A percentile compares a stretch with the other conserved stretches of the same genome.
phyloP scores from a whole-genome alignment of 2,888 invertebrate species.

The Lampropteryx suffumata region DNA sequence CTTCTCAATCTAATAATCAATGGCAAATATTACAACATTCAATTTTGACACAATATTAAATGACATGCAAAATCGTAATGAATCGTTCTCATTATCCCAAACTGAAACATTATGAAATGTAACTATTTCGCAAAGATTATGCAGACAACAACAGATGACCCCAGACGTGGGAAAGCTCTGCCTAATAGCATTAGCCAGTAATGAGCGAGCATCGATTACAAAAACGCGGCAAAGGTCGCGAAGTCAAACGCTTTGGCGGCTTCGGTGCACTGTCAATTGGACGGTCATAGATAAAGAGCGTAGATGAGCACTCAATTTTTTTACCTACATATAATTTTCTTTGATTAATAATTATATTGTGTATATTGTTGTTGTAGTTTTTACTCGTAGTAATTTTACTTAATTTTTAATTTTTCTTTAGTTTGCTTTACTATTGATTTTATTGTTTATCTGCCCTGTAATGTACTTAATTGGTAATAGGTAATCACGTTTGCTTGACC shows the following conservation, averaged over 20 bases:
- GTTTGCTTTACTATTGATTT: no score
- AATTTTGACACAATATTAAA: not conserved
- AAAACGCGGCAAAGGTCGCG: slow-evolving; percentile 47
- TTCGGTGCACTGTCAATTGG: slow-evolving; percentile 36
- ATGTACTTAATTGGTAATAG: no score
- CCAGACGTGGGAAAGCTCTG: slow-evolving; percentile 28
- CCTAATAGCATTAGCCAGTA: slow-evolving; percentile 40
- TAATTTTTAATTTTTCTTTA: no score
- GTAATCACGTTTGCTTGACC: no score
- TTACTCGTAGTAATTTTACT: no score
- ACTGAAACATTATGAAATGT: slow-evolving; percentile 7
- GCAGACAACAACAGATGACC: slow-evolving; percentile 18
- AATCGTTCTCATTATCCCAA: slow-evolving; percentile 3
- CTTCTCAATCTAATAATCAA: no score
- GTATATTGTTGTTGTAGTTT: no score
- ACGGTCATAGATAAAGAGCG: slow-evolving; percentile 21
- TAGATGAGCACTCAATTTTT: slow-evolving; percentile 7
- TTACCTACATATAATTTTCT: no score
- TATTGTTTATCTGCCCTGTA: no score
- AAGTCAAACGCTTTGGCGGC: slow-evolving; percentile 59
- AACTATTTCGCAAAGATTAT: slow-evolving; percentile 24
- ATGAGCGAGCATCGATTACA: slow-evolving; percentile 55
- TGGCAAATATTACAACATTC: no score
- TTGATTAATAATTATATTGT: no score
- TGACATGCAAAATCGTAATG: not conserved